Percentiles rank a stretch among this genome's conserved stretches.
Conservation (phyloP, 2,797 vertebrate species). For the Phoxinus dragarum region DNA sequence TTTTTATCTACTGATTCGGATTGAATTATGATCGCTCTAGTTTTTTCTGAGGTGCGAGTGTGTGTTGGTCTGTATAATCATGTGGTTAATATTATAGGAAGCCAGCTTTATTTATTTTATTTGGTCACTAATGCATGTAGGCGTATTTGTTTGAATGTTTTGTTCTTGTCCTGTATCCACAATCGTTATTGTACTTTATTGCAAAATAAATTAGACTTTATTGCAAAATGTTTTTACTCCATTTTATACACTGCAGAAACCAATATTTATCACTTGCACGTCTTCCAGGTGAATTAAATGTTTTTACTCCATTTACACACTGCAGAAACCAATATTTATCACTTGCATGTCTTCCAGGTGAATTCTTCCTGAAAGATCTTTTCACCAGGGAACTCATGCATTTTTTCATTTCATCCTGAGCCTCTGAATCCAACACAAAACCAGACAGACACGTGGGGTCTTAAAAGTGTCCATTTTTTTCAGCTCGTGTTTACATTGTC, state of each 20-base stretch:
- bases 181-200: not conserved
- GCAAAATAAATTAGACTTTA: not conserved
- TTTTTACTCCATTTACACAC: not conserved
- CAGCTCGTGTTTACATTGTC: not conserved
- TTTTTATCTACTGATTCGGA: not conserved
- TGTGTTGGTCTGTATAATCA: not conserved
- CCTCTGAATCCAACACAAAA: not conserved
- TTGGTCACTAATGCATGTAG: not conserved
- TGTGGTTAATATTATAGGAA: not conserved
- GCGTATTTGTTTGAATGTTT: not conserved
- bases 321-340: slow-evolving; percentile 7
- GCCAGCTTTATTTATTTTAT: not conserved
- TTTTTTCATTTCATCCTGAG: slow-evolving; percentile 13
- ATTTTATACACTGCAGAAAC: not conserved
- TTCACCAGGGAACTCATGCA: not conserved
- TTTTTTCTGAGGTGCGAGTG: not conserved
- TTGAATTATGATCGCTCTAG: not conserved
- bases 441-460: not conserved
- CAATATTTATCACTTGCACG: not conserved
- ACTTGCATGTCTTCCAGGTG: not conserved
- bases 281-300: slow-evolving; percentile 7
- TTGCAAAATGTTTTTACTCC: not conserved
- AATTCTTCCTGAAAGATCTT: slow-evolving; percentile 30
- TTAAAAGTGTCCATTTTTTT: not conserved
- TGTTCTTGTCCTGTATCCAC: not conserved